Evolutionary conservation across 1,140 invertebrate species (phyloP).

Genomic region (Drosophila arizonae): DNA sequence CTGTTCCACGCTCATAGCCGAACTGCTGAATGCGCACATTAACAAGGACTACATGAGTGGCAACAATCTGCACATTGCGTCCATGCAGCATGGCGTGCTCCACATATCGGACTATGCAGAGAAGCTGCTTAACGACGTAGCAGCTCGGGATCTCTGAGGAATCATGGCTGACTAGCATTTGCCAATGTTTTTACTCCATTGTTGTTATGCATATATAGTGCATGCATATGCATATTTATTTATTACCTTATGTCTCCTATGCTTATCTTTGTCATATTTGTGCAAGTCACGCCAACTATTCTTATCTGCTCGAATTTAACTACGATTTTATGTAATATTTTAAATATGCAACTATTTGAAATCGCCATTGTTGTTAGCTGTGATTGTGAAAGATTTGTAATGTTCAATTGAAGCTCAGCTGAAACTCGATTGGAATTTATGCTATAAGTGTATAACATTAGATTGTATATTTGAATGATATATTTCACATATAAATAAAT

Average conservation of each 20-base stretch:
- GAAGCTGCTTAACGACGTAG: neutral
- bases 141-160: neutral
- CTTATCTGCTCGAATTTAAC: no score
- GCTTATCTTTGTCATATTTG: slow-evolving; percentile 4
- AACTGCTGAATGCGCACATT: slow-evolving; percentile 85
- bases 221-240: no score
- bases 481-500: no score
- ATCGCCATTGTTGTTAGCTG: no score
- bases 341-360: no score
- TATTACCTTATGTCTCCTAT: no score
- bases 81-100: slow-evolving; percentile 83
- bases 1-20: slow-evolving; percentile 84
- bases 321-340: no score
- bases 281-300: neutral
- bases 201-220: neutral
- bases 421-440: no score
- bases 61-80: slow-evolving; percentile 84
- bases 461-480: no score
- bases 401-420: no score
- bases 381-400: no score
- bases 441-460: no score
- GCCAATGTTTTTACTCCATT: neutral
- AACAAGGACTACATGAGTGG: slow-evolving; percentile 83
- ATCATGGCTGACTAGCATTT: neutral
- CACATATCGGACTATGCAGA: slow-evolving; percentile 84